Conservation (phyloP, 2,113 vertebrate genomes). For the Copsychus sechellarum region DNA sequence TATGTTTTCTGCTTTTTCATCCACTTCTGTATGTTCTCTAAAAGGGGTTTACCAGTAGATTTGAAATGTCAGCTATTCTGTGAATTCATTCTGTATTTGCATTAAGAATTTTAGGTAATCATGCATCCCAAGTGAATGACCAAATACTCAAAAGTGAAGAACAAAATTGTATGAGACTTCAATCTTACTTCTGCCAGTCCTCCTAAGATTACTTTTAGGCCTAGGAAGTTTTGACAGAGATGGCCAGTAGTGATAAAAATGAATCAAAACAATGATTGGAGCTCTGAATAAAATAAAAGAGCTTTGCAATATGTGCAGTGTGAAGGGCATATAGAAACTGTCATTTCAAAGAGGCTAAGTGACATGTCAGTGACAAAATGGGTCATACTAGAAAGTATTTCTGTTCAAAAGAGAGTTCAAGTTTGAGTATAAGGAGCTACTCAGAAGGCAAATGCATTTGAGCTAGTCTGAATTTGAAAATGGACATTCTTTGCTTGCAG, state of each 20-base stretch:
- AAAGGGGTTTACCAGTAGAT: neutral
- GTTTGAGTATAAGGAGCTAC: neutral
- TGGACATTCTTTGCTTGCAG: neutral
- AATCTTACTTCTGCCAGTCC: neutral
- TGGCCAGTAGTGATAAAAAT: neutral
- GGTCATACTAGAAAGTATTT: neutral
- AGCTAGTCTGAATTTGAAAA: neutral
- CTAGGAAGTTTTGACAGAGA: neutral
- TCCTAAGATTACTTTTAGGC: neutral
- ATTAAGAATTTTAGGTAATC: neutral
- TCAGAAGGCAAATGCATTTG: neutral
- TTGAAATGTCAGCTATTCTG: neutral
- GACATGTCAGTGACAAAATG: neutral
- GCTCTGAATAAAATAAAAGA: conserved; percentile 14
- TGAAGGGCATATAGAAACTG: neutral
- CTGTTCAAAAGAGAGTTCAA: neutral
- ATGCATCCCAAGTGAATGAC: neutral
- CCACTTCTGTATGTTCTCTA: neutral
- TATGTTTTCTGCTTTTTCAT: neutral
- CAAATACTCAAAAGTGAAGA: neutral
- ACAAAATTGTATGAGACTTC: neutral
- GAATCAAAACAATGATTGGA: neutral
- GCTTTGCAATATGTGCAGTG: neutral
- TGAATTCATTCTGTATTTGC: neutral
- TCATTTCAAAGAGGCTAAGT: conserved; percentile 12